Percentiles rank a stretch among this genome's conserved stretches.
These are phyloP conservation scores for Micronycteris hirsuta DNA, from an alignment of 2,113 vertebrate species.

Conservation along the genomic window DNA sequence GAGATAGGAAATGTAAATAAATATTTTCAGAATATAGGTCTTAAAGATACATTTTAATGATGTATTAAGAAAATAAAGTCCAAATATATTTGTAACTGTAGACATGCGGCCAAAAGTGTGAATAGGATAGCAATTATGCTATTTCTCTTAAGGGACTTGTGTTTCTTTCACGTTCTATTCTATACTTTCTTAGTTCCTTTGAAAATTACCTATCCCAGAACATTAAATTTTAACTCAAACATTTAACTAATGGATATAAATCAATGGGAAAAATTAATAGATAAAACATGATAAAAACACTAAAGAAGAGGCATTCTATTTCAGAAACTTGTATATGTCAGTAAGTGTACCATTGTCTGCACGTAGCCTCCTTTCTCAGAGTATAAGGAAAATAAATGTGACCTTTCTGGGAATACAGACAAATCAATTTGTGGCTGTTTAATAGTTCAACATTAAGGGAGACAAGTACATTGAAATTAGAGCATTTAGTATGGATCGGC, in stretches of 20 bases:
- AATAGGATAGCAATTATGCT: not conserved
- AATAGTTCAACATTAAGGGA: not conserved
- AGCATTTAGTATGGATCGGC: not conserved
- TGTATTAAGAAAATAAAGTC: not conserved
- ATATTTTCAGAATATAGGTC: not conserved
- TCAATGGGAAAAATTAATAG: not conserved
- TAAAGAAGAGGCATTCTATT: not conserved
- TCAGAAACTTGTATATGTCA: not conserved
- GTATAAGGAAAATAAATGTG: constrained; percentile 5
- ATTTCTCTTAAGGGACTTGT: not conserved
- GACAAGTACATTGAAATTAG: not conserved
- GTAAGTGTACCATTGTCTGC: not conserved
- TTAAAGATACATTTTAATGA: not conserved
- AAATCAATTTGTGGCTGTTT: not conserved
- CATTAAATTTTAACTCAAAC: not conserved
- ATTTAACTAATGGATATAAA: not conserved
- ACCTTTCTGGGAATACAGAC: not conserved
- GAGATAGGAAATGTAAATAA: not conserved
- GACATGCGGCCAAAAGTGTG: not conserved
- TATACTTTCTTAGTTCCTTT: not conserved
- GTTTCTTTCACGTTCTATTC: not conserved
- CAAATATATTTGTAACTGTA: not conserved
- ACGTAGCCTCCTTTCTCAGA: not conserved
- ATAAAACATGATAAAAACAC: not conserved
- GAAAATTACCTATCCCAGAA: not conserved